Conservation (phyloP, 2,888 invertebrate genomes). For the Acronicta alni region DNA sequence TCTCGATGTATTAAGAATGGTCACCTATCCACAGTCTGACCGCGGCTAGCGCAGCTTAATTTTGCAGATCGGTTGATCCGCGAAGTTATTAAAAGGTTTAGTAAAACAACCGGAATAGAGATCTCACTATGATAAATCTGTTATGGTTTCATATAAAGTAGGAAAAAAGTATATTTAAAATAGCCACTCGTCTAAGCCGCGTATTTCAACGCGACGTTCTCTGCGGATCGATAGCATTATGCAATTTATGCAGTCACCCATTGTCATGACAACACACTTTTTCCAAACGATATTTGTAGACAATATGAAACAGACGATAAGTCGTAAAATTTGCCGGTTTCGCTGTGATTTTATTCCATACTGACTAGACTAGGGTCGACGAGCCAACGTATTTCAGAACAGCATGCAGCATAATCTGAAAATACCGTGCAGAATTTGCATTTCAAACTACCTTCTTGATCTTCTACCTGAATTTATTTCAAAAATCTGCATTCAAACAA, state of each 20-base stretch:
- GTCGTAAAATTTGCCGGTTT: constrained; percentile 18
- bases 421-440: neutral
- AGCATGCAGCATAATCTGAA: constrained; percentile 11
- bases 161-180: neutral
- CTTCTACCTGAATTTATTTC: too few species aligned
- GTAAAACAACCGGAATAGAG: neutral
- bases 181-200: constrained; percentile 2
- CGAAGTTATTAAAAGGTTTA: too few species aligned
- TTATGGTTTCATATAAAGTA: neutral
- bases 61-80: too few species aligned
- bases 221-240: constrained; percentile 29
- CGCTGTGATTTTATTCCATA: constrained; percentile 4
- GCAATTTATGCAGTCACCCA: constrained; percentile 22
- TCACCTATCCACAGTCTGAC: too few species aligned
- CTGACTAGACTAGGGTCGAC: too few species aligned
- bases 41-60: too few species aligned
- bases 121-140: constrained; percentile 15
- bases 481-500: too few species aligned
- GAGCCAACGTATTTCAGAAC: constrained; percentile 14
- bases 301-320: constrained; percentile 16
- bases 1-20: too few species aligned
- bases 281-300: constrained; percentile 7
- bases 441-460: neutral
- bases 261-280: constrained; percentile 9
- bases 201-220: neutral